Percentiles rank a stretch among this genome's conserved stretches.
Evolutionary conservation across 2,113 vertebrate species (phyloP).

Genomic region (Salvator merianae): DNA sequence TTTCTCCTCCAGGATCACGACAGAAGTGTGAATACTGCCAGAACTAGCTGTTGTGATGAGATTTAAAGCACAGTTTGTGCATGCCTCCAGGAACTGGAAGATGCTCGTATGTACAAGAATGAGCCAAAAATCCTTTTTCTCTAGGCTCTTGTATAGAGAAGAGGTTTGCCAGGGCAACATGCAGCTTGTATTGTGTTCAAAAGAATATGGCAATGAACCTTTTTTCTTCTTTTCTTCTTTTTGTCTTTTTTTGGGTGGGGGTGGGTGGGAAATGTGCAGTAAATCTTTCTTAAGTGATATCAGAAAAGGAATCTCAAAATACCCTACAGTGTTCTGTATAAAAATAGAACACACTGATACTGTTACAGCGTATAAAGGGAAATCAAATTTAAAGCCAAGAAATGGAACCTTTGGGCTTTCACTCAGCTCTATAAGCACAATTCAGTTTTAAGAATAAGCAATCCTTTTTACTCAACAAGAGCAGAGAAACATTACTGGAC

Average conservation of each 20-base stretch:
- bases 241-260: too few species aligned
- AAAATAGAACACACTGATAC: background rate
- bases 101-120: background rate
- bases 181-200: background rate
- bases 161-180: background rate
- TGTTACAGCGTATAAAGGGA: constrained; percentile 13
- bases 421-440: background rate
- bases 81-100: constrained; percentile 52
- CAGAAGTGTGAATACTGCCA: background rate
- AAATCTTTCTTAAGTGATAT: constrained; percentile 16
- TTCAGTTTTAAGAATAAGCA: constrained; percentile 16
- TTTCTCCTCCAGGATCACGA: constrained; percentile 30
- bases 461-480: background rate
- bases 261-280: background rate
- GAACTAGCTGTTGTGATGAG: constrained; percentile 34
- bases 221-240: background rate
- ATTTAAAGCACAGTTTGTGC: constrained; percentile 47
- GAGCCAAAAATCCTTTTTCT: constrained; percentile 47
- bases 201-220: constrained; percentile 23
- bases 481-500: background rate
- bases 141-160: constrained; percentile 10
- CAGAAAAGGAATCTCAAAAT: constrained; percentile 30
- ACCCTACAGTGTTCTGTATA: background rate
- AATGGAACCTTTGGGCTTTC: constrained; percentile 14
- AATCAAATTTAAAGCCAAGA: background rate